phyloP scores from a whole-genome alignment of 2,797 vertebrate genomes.

The Galaxias olidus region DNA sequence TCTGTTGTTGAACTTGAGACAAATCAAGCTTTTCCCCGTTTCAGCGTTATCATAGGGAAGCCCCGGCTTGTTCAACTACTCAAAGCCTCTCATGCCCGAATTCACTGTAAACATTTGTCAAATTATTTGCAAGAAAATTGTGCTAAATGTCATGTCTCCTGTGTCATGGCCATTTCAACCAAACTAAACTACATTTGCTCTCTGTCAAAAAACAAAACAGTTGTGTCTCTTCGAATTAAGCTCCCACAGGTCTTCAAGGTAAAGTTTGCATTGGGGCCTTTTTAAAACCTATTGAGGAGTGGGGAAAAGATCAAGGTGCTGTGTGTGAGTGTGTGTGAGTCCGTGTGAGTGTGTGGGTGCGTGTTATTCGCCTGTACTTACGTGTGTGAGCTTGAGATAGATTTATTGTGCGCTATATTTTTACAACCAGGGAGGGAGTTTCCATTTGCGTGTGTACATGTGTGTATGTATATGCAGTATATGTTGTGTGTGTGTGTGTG shows the following conservation, averaged over 20 bases:
- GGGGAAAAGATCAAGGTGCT: slow-evolving; percentile 2
- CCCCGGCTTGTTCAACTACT: too few species aligned
- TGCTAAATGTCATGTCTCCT: too few species aligned
- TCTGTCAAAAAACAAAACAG: slow-evolving; percentile 26
- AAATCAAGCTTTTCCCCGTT: too few species aligned
- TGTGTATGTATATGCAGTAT: slow-evolving; percentile 4
- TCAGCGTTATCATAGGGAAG: too few species aligned
- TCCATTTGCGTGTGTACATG: slow-evolving; percentile 41
- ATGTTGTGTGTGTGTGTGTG: slow-evolving; percentile 28
- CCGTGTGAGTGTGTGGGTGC: not conserved
- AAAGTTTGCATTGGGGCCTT: slow-evolving; percentile 11
- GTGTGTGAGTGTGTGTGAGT: not conserved
- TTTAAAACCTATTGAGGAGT: slow-evolving; percentile 16
- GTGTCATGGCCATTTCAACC: too few species aligned
- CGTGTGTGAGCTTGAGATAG: slow-evolving; percentile 24
- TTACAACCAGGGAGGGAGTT: slow-evolving; percentile 48
- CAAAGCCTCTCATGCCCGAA: too few species aligned
- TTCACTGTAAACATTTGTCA: too few species aligned
- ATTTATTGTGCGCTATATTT: slow-evolving; percentile 62
- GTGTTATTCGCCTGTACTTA: not conserved
- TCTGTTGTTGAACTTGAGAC: too few species aligned
- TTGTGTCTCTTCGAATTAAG: not conserved
- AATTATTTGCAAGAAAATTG: too few species aligned
- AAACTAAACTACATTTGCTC: slow-evolving; percentile 28
- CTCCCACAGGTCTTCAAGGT: slow-evolving; percentile 28